Conservation (phyloP, 2,113 vertebrate species). For the Heloderma charlesbogerti region DNA sequence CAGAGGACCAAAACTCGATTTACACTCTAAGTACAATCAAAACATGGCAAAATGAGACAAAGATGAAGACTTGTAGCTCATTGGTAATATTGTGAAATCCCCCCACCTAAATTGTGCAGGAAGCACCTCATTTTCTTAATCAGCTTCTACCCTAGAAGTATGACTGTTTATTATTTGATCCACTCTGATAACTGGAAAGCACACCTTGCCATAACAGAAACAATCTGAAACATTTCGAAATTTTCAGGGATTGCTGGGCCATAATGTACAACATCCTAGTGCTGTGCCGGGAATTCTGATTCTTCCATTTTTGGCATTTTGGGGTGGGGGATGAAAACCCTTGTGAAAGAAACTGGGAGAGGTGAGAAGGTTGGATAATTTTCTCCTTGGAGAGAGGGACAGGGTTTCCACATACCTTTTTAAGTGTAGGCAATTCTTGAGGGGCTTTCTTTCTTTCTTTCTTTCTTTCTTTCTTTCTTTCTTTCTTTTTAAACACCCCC, state of each 20-base stretch:
- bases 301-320: no score
- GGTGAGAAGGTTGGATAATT: no score
- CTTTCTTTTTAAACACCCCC: no score
- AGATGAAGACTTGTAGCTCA: slow-evolving; percentile 10
- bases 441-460: no score
- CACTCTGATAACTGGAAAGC: slow-evolving; percentile 42
- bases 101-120: slow-evolving; percentile 12
- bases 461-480: no score
- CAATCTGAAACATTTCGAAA: not conserved
- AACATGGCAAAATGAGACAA: slow-evolving; percentile 41
- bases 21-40: slow-evolving; percentile 43
- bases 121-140: slow-evolving; percentile 39
- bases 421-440: no score
- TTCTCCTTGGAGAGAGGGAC: no score
- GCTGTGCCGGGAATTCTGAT: no score
- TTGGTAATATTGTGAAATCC: slow-evolving; percentile 33
- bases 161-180: slow-evolving; percentile 34
- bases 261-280: no score
- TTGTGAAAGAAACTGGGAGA: no score
- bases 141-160: slow-evolving; percentile 6
- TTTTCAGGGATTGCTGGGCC: not conserved
- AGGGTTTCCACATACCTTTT: no score
- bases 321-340: no score
- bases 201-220: not conserved
- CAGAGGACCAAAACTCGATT: slow-evolving; percentile 40